These are phyloP conservation scores for Porites cylindrica DNA, from an alignment of 92 coral and sea anemone genomes.

Conservation along the genomic window DNA sequence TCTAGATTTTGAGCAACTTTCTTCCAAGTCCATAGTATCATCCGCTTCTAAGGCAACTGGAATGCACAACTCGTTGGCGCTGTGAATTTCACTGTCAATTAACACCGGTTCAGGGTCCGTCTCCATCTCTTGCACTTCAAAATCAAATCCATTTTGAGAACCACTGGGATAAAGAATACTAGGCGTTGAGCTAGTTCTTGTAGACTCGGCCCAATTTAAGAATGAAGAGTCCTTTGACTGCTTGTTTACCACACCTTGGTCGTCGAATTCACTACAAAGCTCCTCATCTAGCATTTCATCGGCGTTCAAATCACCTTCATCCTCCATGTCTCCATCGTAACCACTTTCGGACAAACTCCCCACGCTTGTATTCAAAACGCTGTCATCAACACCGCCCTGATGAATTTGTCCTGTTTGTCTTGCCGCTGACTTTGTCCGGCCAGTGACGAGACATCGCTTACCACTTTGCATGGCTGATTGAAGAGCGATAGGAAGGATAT, in stretches of 20 bases:
- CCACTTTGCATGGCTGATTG: conserved; percentile 44
- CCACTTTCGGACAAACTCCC: conserved; percentile 90
- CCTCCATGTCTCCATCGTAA: conserved; percentile 98
- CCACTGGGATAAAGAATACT: conserved; percentile 69
- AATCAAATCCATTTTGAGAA: conserved; percentile 22
- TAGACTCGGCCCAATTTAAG: conserved; percentile 70
- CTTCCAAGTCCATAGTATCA: conserved; percentile 49
- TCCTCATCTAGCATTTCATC: conserved; percentile 74
- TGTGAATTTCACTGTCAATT: conserved; percentile 75
- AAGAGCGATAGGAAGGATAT: conserved; percentile 55
- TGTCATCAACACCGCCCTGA: conserved; percentile 51
- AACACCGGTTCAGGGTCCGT: conserved; percentile 71
- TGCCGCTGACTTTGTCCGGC: conserved; percentile 24
- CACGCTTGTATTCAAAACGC: conserved; percentile 65
- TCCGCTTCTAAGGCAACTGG: conserved; percentile 71
- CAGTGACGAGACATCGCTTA: conserved; percentile 4
- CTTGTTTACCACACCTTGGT: conserved; percentile 75
- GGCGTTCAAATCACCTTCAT: conserved; percentile 80
- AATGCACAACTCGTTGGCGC: conserved; percentile 62
- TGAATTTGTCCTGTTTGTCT: conserved; percentile 17
- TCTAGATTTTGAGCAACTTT: background rate
- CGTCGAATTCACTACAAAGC: conserved; percentile 62
- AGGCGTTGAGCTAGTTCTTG: conserved; percentile 86
- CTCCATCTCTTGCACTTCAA: conserved; percentile 33
- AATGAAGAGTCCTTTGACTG: conserved; percentile 82